Percentiles rank a stretch among this genome's conserved stretches.
phyloP scores from a whole-genome alignment of 1,140 invertebrate genomes.

The Drosophila busckii region DNA sequence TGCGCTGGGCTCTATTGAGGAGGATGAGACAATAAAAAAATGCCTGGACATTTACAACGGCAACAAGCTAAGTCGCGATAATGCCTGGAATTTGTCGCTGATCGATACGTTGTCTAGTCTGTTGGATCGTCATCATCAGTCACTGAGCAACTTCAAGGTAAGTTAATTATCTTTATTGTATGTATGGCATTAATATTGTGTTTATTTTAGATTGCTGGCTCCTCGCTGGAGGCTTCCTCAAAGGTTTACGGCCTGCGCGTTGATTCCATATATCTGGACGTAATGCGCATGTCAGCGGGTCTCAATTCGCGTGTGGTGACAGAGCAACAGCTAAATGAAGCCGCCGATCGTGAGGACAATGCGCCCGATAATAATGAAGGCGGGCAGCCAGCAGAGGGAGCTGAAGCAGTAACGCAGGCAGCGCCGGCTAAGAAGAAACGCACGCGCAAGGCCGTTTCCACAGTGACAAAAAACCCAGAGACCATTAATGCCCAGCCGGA shows the following conservation, averaged over 20 bases:
- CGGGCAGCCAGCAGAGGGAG: conserved; percentile 17
- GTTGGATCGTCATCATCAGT: conserved; percentile 82
- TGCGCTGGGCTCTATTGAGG: conserved; percentile 52
- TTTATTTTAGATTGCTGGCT: conserved; percentile 80
- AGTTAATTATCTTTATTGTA: not conserved
- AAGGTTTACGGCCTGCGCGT: conserved; percentile 88
- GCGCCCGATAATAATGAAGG: conserved; percentile 21
- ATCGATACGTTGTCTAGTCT: conserved; percentile 87
- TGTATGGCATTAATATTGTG: not conserved
- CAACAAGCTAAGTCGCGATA: conserved; percentile 86
- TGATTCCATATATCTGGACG: conserved; percentile 85
- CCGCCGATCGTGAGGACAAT: conserved; percentile 53
- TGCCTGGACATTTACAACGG: conserved; percentile 74
- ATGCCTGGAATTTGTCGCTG: conserved; percentile 86
- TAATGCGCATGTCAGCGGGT: conserved; percentile 84
- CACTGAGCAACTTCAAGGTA: conserved; percentile 84
- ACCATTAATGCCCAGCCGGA: conserved; percentile 70
- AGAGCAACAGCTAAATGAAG: conserved; percentile 48
- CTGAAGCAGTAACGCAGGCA: conserved; percentile 3
- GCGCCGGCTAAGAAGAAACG: conserved; percentile 60
- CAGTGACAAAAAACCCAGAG: conserved; percentile 78
- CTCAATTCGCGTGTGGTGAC: conserved; percentile 72
- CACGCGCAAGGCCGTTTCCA: conserved; percentile 65
- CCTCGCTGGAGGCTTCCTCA: conserved; percentile 86
- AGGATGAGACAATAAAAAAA: conserved; percentile 63